A percentile compares a stretch with the other conserved stretches of the same genome.
Evolutionary conservation across 2,888 invertebrate species (phyloP).

Genomic region (Smittia aterrima): DNA sequence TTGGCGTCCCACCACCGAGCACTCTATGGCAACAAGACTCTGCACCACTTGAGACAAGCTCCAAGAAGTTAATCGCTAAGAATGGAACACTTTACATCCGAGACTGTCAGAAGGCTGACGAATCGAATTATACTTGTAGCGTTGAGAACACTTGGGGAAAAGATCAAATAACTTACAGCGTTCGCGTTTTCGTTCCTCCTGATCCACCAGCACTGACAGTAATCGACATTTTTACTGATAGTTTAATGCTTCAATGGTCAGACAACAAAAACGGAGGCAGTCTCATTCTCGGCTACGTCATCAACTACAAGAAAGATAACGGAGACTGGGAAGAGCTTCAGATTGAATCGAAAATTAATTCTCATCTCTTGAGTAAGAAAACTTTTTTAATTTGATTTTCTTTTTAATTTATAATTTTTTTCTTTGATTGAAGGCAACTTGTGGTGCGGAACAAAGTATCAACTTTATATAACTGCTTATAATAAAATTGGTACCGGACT

Average conservation of each 20-base stretch:
- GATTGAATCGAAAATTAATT: constrained; percentile 76
- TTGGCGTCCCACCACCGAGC: constrained; percentile 76
- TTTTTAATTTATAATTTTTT: too few species aligned
- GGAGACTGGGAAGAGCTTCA: constrained; percentile 91
- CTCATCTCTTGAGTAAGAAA: constrained; percentile 65
- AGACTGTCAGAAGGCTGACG: constrained; percentile 74
- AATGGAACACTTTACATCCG: constrained; percentile 75
- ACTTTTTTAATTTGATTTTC: too few species aligned
- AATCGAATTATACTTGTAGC: constrained; percentile 85
- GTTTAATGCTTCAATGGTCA: constrained; percentile 77
- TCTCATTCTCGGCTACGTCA: constrained; percentile 78
- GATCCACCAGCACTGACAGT: constrained; percentile 80
- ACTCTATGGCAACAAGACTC: constrained; percentile 79
- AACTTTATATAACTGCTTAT: constrained; percentile 85
- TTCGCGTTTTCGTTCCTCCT: constrained; percentile 73
- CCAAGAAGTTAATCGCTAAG: constrained; percentile 63
- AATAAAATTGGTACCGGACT: constrained; percentile 86
- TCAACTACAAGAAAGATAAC: constrained; percentile 85
- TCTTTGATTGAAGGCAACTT: constrained; percentile 59
- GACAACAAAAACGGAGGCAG: constrained; percentile 80
- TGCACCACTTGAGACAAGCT: constrained; percentile 67
- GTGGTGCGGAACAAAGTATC: constrained; percentile 86
- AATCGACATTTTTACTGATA: constrained; percentile 78
- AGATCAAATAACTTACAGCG: constrained; percentile 76
- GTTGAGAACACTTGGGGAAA: constrained; percentile 81